Base-by-base conservation (phyloP, 1,140 invertebrate genomes). In the Holcopasites calliopsidis region DNA sequence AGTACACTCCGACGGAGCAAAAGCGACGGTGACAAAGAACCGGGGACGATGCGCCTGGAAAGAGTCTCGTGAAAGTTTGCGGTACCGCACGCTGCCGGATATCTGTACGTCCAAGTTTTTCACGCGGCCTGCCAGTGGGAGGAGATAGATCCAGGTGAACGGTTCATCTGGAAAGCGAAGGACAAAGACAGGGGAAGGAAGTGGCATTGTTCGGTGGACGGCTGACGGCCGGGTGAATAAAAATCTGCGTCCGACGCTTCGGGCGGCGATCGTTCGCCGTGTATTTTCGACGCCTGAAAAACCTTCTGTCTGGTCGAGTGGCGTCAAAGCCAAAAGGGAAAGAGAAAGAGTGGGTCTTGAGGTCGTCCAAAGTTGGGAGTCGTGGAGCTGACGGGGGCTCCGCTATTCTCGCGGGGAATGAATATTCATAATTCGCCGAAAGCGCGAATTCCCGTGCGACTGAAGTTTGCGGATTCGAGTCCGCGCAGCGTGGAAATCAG, bases 161-260 rank as follows among this genome's bases (percentile, higher is more conserved):
- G 62, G 58, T 66, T 83, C 75, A 64, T 78, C 75, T 78, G 80
- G 70, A 83, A 83, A 83, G 69, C 58, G 69, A 61, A 69, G 61
- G 66, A 66, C 49, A 72, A 71, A 77, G 78, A 73, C 66, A 70
- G 31, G 57, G 40, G 52, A 49, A 60, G 75, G 65, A 70, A 68
- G 52, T 50, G 79, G 52, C 71, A 78, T 83, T 83, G 79, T 83
- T 82, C 79, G 21, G 75, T 23, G 64, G 69, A 54, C 68, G 76
- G 65, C 52, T 82, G 79, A 81, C 79, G 71, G 75, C 69, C 54
- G 47, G 61, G 79, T 69, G 82, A 83, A 82, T 83, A 83, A 82
- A 81, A 81, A 70, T 78, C 79, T 55, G 28, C 49, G 28, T 35
- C 21, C 77, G 65, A 60, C 38, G 60, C 75, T 42, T 40, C 60